Evolutionary conservation across 2,888 invertebrate species (phyloP), one percentile per base, ranked within the genome.

Genomic region (Cephus pulcher): DNA sequence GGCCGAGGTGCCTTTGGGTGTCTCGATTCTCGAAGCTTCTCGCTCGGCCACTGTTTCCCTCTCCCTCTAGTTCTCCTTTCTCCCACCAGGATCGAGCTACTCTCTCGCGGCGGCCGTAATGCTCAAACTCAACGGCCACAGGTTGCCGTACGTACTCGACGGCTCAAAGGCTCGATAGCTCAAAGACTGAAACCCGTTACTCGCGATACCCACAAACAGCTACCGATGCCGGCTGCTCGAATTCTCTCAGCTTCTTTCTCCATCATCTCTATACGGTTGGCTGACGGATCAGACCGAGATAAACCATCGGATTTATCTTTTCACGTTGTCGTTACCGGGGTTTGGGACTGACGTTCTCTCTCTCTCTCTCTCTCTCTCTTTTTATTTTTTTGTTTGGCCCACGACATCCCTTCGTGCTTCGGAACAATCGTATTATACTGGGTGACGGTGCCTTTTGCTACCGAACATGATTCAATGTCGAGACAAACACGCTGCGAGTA

Each of bases 281-380:
- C 78, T 82, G 83, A 80, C 83, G 80, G 83, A 83, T 83, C 83
- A 83, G 78, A 71, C 80, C 78, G 75, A 76, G 80, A 83, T 82
- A 83, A 82, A 81, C 80, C 75, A 83, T 82, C 82, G 56, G 56
- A 9, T 56, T 56, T 56, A 56, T 56, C 56, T 56, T 56, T 56
- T 56, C 56, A 56, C 56, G 56, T 56, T 56, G 56, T 56, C 56
- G 56, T 56, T 56, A 56, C 56, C 56, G 56, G 56, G 3, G 56
- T 56, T 56, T 56, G 56, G 56, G 56, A 56, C 56, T 56, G 56
- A 23, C 56, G 56, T 56, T 23, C 23, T 56, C 40, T 83, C 76
- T 79, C 74, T 74, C 80, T 79, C 74, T 74, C 80, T 75, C 79
- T 81, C 75, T 76, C 76, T 37, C 37, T 12, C 37, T 37, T 0